A percentile compares a stretch with the other conserved stretches of the same genome.
Evolutionary conservation across 2,797 vertebrate genomes (phyloP).

Genomic region (Hippoglossus hippoglossus): DNA sequence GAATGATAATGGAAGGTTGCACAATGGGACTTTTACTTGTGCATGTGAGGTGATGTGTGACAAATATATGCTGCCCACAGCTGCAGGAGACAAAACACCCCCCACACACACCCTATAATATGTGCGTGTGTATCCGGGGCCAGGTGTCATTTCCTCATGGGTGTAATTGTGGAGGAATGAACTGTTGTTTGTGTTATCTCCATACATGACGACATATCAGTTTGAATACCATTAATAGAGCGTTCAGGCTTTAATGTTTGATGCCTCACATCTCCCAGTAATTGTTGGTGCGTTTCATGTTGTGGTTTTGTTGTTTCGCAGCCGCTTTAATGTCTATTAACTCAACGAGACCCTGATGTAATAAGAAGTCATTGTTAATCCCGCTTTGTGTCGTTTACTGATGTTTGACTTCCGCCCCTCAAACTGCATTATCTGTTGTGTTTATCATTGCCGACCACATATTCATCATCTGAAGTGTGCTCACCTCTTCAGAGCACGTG

Average conservation of each 20-base stretch:
- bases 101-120: neutral
- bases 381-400: neutral
- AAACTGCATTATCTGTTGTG: slow-evolving; percentile 10
- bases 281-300: slow-evolving; percentile 22
- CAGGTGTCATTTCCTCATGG: no score
- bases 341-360: neutral
- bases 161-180: no score
- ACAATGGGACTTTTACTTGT: neutral
- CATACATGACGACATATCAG: neutral
- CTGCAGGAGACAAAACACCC: no score
- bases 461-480: slow-evolving; percentile 32
- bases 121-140: neutral
- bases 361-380: slow-evolving; percentile 13
- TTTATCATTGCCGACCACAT: slow-evolving; percentile 11
- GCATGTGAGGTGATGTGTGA: neutral
- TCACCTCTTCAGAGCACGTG: neutral
- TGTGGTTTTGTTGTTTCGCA: slow-evolving; percentile 2
- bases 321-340: slow-evolving; percentile 8
- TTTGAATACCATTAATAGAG: slow-evolving; percentile 22
- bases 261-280: slow-evolving; percentile 5
- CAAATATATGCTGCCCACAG: neutral
- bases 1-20: neutral
- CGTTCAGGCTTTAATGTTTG: slow-evolving; percentile 6
- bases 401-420: slow-evolving; percentile 34
- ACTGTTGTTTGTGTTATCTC: neutral